These are phyloP conservation scores for Melipona bicolor DNA, from an alignment of 2,888 invertebrate species.

Conservation along the genomic window DNA sequence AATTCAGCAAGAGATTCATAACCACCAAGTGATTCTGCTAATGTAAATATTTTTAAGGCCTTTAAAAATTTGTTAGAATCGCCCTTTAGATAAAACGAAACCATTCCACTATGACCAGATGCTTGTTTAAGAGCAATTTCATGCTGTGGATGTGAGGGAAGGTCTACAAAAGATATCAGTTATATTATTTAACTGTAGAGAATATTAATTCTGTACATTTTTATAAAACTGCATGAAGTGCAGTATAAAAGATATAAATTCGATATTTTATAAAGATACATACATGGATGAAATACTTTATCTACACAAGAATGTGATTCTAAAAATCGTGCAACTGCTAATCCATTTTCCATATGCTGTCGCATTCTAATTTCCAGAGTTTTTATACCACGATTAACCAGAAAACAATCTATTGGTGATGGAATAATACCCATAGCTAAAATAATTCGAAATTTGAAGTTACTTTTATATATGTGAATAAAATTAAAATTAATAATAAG, in stretches of 20 bases:
- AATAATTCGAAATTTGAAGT: constrained; percentile 29
- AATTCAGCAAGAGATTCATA: constrained; percentile 97
- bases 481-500: not conserved
- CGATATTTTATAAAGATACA: constrained; percentile 52
- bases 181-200: not conserved
- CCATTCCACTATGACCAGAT: constrained; percentile 95
- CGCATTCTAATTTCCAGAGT: constrained; percentile 97
- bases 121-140: constrained; percentile 92
- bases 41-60: constrained; percentile 91
- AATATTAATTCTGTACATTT: not conserved
- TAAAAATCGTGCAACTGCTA: constrained; percentile 92
- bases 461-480: not conserved
- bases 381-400: constrained; percentile 96
- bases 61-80: constrained; percentile 91
- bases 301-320: constrained; percentile 92
- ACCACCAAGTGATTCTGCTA: constrained; percentile 98
- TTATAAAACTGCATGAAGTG: not conserved
- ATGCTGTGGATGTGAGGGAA: constrained; percentile 95
- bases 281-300: constrained; percentile 93
- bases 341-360: constrained; percentile 92
- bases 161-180: constrained; percentile 84
- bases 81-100: constrained; percentile 95
- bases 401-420: constrained; percentile 97
- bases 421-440: constrained; percentile 96
- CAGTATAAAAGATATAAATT: constrained; percentile 13